Conservation (phyloP, 2,888 invertebrate species). For the Ormyrus thymus region DNA sequence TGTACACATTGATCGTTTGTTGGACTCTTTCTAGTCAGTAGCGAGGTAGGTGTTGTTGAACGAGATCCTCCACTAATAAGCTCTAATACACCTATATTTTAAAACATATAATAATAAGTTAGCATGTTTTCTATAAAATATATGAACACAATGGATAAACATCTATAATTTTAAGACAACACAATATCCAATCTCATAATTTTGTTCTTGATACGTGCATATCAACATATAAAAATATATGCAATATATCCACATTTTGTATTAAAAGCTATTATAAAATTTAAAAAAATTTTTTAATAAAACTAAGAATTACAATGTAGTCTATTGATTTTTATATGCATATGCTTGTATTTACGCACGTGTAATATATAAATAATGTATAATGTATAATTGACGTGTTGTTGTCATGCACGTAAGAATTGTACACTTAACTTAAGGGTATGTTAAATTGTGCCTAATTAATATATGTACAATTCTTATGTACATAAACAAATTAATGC, state of each 20-base stretch:
- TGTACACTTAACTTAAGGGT: no score
- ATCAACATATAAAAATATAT: not conserved
- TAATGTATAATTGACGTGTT: no score
- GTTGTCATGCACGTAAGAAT: no score
- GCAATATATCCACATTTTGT: no score
- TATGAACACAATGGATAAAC: not conserved
- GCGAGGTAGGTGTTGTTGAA: conserved; percentile 87
- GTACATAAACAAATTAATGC: not conserved
- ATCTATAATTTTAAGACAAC: not conserved
- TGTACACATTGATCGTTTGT: conserved; percentile 91
- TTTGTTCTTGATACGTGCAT: not conserved
- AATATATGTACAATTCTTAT: not conserved
- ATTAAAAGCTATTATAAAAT: no score
- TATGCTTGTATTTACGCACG: no score
- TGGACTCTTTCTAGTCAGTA: conserved; percentile 86
- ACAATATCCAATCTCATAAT: conserved; percentile 5
- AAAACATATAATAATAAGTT: conserved; percentile 7
- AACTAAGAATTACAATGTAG: no score
- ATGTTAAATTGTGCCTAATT: no score
- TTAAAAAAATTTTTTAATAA: no score
- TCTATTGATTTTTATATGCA: no score
- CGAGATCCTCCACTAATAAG: conserved; percentile 86
- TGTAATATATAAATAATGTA: no score
- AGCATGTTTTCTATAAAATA: not conserved
- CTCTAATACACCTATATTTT: conserved; percentile 78